Base-by-base conservation (phyloP, 2,113 vertebrate species). In the Centropus unirufus region DNA sequence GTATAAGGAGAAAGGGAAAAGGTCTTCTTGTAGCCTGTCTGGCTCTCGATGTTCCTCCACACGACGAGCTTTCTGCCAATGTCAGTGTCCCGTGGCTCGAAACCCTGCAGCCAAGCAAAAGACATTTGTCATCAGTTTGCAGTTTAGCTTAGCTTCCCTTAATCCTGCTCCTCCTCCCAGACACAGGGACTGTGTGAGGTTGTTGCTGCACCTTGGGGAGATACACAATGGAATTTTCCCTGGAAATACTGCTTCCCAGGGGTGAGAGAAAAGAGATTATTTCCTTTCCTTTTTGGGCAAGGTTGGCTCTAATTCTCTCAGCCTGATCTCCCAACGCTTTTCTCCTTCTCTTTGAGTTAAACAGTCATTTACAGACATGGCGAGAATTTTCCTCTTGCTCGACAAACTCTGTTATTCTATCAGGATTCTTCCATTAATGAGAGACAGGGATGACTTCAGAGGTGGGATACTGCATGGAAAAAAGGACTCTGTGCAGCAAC, bases 31-130 rank as follows among this genome's bases (percentile, higher is more conserved):
- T 98, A 98, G 83, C 99, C 99, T 2, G 99, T 99, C 86, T 98
- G 98, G 92, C 98, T 97, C 95, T 98, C 97, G 27, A 99, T 95
- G 47, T 98, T 98, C 84, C 97, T 98, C 98, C 99, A 98, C 74
- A 99, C 98, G 22, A 96, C 91, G 30, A 99, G 97, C 69, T 98
- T 99, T 69, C 98, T 98, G 54, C 98, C 98, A 2, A 99, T 98
- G 73, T 99, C 98, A 2, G 99, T 99, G 73, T 99, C 99, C 73
- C 98, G 98, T 22, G 99, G 99, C 97, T 99, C 98, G 13, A 99
- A 99, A 39, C 99, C 99, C 99, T 99, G 97, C 30, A 92, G 90
- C 20, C 91, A 93, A 68, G 61, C 24, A 86, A 61, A 95, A 90
- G 63, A 47, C 7, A 11, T 79, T 80, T 89, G 81, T 95, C 64